Conservation (phyloP, 2,888 invertebrate genomes). For the Parnassius apollo region DNA sequence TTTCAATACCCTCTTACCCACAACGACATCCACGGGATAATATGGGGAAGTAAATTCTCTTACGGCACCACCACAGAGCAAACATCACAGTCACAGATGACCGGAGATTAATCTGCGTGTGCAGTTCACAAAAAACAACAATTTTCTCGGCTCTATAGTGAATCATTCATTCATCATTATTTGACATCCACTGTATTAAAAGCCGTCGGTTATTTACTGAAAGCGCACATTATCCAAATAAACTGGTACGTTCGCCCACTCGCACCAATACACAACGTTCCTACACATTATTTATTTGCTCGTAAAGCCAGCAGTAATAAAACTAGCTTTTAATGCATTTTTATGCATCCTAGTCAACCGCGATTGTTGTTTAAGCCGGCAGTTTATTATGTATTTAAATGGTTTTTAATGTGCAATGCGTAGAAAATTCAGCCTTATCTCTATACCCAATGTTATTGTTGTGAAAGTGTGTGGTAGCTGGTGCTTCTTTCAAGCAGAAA, state of each 20-base stretch:
- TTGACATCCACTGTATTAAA: slow-evolving; percentile 24
- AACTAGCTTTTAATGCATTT: slow-evolving; percentile 29
- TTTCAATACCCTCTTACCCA: too few species aligned
- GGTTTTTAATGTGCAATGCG: too few species aligned
- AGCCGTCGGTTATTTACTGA: slow-evolving; percentile 24
- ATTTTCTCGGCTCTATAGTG: neutral
- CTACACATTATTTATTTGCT: slow-evolving; percentile 27
- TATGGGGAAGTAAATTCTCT: too few species aligned
- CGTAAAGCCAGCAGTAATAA: slow-evolving; percentile 28
- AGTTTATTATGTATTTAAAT: neutral
- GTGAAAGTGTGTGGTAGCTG: too few species aligned
- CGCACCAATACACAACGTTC: neutral
- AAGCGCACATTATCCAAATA: slow-evolving; percentile 28
- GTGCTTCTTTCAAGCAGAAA: too few species aligned
- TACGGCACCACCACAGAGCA: too few species aligned
- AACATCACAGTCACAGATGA: too few species aligned
- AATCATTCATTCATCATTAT: slow-evolving; percentile 16
- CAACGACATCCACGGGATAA: too few species aligned
- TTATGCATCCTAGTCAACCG: slow-evolving; percentile 18
- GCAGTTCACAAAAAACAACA: too few species aligned
- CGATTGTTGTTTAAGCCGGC: slow-evolving; percentile 1
- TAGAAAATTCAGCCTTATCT: too few species aligned
- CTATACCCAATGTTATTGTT: too few species aligned
- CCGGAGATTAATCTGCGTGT: too few species aligned
- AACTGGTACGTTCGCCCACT: slow-evolving; percentile 14